phyloP scores from a whole-genome alignment of 2,888 invertebrate species.

The Epinotia nisella region DNA sequence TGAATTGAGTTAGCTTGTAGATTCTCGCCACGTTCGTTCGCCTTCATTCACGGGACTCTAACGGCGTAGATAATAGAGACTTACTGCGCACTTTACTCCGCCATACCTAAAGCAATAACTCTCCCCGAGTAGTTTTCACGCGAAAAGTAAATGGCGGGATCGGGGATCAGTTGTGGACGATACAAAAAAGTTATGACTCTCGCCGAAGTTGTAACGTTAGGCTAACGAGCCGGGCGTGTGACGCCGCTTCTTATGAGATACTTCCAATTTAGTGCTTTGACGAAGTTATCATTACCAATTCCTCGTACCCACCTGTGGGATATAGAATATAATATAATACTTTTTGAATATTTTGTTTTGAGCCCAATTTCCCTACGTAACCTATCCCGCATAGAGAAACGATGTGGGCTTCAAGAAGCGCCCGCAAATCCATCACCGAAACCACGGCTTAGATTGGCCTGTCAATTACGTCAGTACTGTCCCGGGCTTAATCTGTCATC shows the following conservation, averaged over 20 bases:
- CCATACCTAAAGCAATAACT: conserved; percentile 79
- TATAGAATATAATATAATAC: neutral
- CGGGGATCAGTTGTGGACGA: conserved; percentile 58
- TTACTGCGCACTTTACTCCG: conserved; percentile 81
- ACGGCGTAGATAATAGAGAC: conserved; percentile 83
- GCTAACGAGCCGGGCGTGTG: conserved; percentile 33
- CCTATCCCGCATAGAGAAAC: conserved; percentile 17
- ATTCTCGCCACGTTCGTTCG: conserved; percentile 78
- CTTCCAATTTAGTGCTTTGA: conserved; percentile 16
- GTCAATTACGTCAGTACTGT: conserved; percentile 81
- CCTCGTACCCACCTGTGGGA: neutral
- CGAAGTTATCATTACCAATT: neutral
- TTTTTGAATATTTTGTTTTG: neutral
- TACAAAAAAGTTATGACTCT: conserved; percentile 59
- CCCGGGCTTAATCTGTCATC: conserved; percentile 80
- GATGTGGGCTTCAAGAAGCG: conserved; percentile 33
- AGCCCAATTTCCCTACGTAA: conserved; percentile 4
- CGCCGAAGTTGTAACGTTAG: conserved; percentile 41
- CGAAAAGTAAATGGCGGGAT: conserved; percentile 61
- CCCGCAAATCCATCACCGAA: conserved; percentile 66
- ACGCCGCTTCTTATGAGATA: conserved; percentile 31
- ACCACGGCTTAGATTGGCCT: conserved; percentile 75
- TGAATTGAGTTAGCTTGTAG: conserved; percentile 74
- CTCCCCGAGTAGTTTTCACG: conserved; percentile 70
- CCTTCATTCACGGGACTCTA: conserved; percentile 82